Base-by-base conservation (phyloP, 2,888 invertebrate species). In the Mactromeris polynyma region DNA sequence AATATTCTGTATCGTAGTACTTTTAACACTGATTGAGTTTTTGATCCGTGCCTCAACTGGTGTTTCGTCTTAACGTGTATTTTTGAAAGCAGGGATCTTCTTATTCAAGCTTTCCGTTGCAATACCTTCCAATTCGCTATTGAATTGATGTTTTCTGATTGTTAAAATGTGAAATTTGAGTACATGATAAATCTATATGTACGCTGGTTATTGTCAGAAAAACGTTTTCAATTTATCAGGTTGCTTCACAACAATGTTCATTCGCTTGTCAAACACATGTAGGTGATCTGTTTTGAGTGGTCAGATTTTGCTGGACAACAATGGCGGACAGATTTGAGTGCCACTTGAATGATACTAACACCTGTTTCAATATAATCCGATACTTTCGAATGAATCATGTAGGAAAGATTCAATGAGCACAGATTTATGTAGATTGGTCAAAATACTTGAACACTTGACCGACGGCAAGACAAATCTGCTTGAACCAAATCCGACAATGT, bases 171-270 rank as follows among this genome's bases (percentile, higher is more conserved):
- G 83, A 51, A 78, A 83, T 77, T 51, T 78, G 83, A 83, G 78
- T 78, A 26, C 31, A n/a, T 38, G 77, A 77, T 33, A 77, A 83
- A 83, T 83, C 19, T 77, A 73, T 46, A 36, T 36, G 83, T 77
- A 51, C 46, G 73, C 40, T 83, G 31, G 83, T 51, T 77, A 78
- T 36, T 69, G 69, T 69, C 26, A 42, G 83, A 77, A 83, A 83
- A 83, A 77, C 33, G 77, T 73, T 33, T 77, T 21, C 14, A 42
- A 83, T 83, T 83, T 83, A 83, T 83, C 83, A 77, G 26, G 83
- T 77, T 51, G 83, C 69, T 33, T 33, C 33, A 2, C 1, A 69
- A 69, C 33, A 69, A 33, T 2, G 11, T 1, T 69, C 69, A 3
- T 33, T 33, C 7, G 1, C 69, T 69, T 69, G 69, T 69, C 69